Evolutionary conservation across 1,140 invertebrate genomes (phyloP).

Genomic region (Heterodera schachtii): DNA sequence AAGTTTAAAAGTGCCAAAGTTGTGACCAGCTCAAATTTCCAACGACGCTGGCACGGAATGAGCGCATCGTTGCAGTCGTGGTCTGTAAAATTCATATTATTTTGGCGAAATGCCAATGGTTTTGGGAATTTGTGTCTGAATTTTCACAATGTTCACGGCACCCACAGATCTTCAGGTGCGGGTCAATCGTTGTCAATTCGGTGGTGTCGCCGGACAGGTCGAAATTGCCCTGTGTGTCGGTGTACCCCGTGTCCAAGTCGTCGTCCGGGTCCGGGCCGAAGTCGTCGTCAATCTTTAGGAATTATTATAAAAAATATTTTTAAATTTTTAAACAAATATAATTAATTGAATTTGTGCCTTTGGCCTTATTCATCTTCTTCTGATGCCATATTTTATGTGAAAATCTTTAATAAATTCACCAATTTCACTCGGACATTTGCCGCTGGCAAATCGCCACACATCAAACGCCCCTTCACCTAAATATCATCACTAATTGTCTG

Average conservation of each 20-base stretch:
- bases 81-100: slow-evolving; percentile 36
- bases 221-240: slow-evolving; percentile 55
- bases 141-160: too few species aligned
- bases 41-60: slow-evolving; percentile 63
- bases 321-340: too few species aligned
- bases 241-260: slow-evolving; percentile 56
- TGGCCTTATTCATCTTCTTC: too few species aligned
- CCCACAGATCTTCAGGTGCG: slow-evolving; percentile 60
- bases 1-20: neutral
- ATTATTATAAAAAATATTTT: too few species aligned
- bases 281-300: slow-evolving; percentile 16
- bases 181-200: slow-evolving; percentile 64
- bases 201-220: slow-evolving; percentile 55
- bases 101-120: neutral
- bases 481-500: neutral
- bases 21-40: slow-evolving; percentile 62
- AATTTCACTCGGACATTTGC: slow-evolving; percentile 60
- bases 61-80: slow-evolving; percentile 65
- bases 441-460: slow-evolving; percentile 60
- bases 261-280: slow-evolving; percentile 63
- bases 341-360: too few species aligned
- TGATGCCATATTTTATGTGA: neutral
- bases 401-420: slow-evolving; percentile 58
- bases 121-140: neutral
- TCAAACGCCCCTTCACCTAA: slow-evolving; percentile 55